phyloP scores from a whole-genome alignment of 2,113 vertebrate genomes.

The Oxyura jamaicensis region DNA sequence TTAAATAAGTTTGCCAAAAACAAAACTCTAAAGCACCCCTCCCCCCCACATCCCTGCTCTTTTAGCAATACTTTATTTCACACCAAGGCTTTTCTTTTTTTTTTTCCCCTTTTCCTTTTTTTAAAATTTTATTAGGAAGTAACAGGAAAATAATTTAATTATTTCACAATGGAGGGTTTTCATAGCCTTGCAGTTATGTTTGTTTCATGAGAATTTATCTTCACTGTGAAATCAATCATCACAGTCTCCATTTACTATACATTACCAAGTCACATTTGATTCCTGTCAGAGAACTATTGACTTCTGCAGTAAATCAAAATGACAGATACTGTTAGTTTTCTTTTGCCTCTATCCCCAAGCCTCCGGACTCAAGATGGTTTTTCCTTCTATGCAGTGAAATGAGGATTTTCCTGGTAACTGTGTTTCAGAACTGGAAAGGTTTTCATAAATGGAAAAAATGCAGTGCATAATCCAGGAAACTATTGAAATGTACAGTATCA shows the following conservation, averaged over 20 bases:
- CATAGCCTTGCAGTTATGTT: constrained; percentile 56
- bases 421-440: constrained; percentile 63
- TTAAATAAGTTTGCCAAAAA: constrained; percentile 29
- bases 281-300: constrained; percentile 59
- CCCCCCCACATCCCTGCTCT: neutral
- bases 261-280: constrained; percentile 69
- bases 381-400: constrained; percentile 22
- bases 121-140: constrained; percentile 56
- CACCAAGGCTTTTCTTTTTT: neutral
- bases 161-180: constrained; percentile 62
- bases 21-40: neutral
- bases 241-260: constrained; percentile 65
- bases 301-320: constrained; percentile 68
- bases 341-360: neutral
- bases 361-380: constrained; percentile 32
- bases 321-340: constrained; percentile 43
- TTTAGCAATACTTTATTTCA: constrained; percentile 31
- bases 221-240: constrained; percentile 75
- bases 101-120: no score
- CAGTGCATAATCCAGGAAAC: constrained; percentile 68
- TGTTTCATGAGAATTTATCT: constrained; percentile 75
- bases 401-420: constrained; percentile 56
- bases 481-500: constrained; percentile 65
- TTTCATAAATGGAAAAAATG: constrained; percentile 59
- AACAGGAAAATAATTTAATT: constrained; percentile 65